Percentiles rank a stretch among this genome's conserved stretches.
Conservation (phyloP, 2,113 vertebrate species). For the Coryphaenoides rupestris region DNA sequence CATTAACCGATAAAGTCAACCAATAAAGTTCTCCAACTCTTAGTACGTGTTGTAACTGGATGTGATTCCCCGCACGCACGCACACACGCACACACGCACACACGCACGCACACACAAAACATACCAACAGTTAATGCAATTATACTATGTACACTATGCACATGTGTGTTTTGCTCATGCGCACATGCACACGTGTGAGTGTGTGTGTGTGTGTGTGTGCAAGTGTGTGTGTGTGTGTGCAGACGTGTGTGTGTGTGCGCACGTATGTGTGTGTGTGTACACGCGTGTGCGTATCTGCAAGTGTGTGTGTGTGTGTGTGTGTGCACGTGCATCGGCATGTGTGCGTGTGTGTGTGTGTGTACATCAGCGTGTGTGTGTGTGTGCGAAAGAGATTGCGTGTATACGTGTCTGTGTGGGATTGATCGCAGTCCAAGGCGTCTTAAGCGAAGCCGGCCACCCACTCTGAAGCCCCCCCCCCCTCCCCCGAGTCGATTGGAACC, state of each 20-base stretch:
- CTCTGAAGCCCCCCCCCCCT: constrained; percentile 19
- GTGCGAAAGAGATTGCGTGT: background rate
- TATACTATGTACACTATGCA: no score
- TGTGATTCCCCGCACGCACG: background rate
- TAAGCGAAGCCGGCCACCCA: constrained; percentile 42
- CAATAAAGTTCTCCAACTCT: constrained; percentile 21
- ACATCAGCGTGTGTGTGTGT: background rate
- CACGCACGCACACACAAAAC: background rate
- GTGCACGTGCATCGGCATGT: background rate
- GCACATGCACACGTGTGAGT: no score
- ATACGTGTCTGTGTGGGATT: background rate
- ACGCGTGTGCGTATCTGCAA: background rate
- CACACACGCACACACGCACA: background rate
- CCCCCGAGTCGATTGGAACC: no score
- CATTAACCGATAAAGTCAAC: constrained; percentile 44
- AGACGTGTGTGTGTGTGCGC: constrained; percentile 16
- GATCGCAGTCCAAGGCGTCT: background rate
- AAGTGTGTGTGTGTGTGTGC: constrained; percentile 5
- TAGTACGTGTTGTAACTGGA: constrained; percentile 10
- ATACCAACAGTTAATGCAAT: no score
- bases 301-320: background rate
- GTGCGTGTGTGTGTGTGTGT: background rate
- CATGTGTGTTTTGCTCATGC: no score
- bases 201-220: background rate
- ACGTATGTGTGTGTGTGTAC: background rate